Conservation (phyloP, 2,888 invertebrate species). For the Pharmacophagus antenor region DNA sequence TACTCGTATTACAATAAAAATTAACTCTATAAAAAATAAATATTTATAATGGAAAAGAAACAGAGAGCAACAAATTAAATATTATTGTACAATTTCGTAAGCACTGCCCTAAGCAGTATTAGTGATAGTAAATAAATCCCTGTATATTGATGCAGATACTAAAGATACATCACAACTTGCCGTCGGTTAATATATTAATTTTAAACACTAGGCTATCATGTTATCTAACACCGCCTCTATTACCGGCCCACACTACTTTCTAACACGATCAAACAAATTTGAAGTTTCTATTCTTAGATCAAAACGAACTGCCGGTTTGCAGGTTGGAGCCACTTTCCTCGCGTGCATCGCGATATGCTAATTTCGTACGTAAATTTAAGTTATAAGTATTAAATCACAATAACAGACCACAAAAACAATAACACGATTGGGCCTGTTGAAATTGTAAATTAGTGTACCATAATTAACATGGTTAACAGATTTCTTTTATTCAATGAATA, state of each 20-base stretch:
- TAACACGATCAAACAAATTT: conserved; percentile 26
- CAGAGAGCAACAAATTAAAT: no score
- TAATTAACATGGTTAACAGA: conserved; percentile 30
- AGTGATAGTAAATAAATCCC: no score
- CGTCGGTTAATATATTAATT: not conserved
- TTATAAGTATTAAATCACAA: conserved; percentile 5
- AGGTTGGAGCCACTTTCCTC: conserved; percentile 13
- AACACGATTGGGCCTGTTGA: conserved; percentile 13
- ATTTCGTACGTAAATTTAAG: not conserved
- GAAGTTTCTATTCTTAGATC: conserved; percentile 26
- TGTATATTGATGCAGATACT: no score
- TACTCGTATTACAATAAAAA: no score
- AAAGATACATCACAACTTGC: not conserved
- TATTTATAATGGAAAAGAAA: no score
- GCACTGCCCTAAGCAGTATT: no score
- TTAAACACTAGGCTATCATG: not conserved
- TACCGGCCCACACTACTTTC: conserved; percentile 28
- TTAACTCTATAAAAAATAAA: no score
- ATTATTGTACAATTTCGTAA: no score
- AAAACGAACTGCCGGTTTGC: conserved; percentile 25
- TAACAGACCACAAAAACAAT: conserved; percentile 6
- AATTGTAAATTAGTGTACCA: conserved; percentile 23
- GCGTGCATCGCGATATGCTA: not conserved
- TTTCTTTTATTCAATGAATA: conserved; percentile 26
- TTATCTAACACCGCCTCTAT: conserved; percentile 3